Conservation (phyloP, 2,113 vertebrate species). For the Phycodurus eques region DNA sequence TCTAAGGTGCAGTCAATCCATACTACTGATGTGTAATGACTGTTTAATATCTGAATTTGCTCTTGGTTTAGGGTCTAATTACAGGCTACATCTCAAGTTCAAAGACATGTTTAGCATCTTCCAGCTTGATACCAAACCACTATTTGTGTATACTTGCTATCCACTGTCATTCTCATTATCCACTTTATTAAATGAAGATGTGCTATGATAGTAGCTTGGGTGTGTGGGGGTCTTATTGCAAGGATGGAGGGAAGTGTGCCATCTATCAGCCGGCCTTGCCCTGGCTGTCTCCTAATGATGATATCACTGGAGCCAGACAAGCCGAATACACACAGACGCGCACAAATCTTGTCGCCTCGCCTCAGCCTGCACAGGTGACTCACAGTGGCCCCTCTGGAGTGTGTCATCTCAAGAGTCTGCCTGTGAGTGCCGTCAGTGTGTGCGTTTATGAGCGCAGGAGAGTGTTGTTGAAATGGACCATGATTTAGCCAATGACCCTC, state of each 20-base stretch:
- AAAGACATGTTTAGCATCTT: slow-evolving; percentile 45
- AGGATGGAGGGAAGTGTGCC: slow-evolving; percentile 64
- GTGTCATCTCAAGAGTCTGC: slow-evolving; percentile 61
- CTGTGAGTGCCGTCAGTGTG: slow-evolving; percentile 51
- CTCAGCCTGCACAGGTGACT: slow-evolving; percentile 63
- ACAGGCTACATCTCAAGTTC: slow-evolving; percentile 51
- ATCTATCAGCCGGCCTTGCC: slow-evolving; percentile 59
- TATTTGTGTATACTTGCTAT: slow-evolving; percentile 10
- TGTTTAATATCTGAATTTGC: slow-evolving; percentile 61
- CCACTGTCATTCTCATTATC: slow-evolving; percentile 40
- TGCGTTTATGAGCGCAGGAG: slow-evolving; percentile 20
- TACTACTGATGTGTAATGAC: slow-evolving; percentile 67
- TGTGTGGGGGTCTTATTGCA: slow-evolving; percentile 44
- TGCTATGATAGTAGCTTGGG: slow-evolving; percentile 39
- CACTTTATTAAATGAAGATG: slow-evolving; percentile 56
- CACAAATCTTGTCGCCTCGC: slow-evolving; percentile 49
- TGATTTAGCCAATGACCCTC: slow-evolving; percentile 59
- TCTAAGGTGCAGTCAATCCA: slow-evolving; percentile 47
- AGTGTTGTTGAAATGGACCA: slow-evolving; percentile 40
- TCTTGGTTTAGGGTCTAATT: slow-evolving; percentile 53
- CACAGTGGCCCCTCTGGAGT: slow-evolving; percentile 59
- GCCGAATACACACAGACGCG: slow-evolving; percentile 16
- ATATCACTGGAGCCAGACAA: slow-evolving; percentile 71
- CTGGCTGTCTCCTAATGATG: slow-evolving; percentile 61
- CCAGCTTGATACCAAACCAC: slow-evolving; percentile 36